A percentile compares a stretch with the other conserved stretches of the same genome.
Conservation (phyloP, 1,140 invertebrate species). For the Solenopsis invicta region DNA sequence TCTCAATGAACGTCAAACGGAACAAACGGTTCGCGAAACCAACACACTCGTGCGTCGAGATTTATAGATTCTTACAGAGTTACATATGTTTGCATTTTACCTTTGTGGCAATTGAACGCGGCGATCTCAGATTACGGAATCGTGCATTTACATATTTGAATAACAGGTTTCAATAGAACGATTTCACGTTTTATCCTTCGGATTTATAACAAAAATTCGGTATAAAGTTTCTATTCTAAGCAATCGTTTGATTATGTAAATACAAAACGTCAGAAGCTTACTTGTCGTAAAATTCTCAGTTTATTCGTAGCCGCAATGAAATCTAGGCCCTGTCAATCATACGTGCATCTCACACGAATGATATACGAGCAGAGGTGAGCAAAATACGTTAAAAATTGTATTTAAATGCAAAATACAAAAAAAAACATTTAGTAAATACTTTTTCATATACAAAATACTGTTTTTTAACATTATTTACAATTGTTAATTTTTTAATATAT, state of each 20-base stretch:
- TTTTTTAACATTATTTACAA: too few relatives aligned
- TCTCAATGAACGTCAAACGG: conserved; percentile 48
- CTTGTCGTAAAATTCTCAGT: not conserved
- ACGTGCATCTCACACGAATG: not conserved
- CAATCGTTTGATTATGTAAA: not conserved
- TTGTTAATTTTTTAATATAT: too few relatives aligned
- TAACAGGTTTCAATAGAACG: not conserved
- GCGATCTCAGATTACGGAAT: not conserved
- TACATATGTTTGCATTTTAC: conserved; percentile 16
- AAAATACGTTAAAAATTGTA: too few relatives aligned
- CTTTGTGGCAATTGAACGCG: not conserved
- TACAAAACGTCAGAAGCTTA: not conserved
- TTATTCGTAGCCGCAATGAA: not conserved
- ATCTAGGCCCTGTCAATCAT: not conserved
- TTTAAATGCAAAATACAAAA: too few relatives aligned
- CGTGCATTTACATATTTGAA: conserved; percentile 1
- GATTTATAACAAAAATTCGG: not conserved
- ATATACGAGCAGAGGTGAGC: too few relatives aligned
- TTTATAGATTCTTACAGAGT: conserved; percentile 10
- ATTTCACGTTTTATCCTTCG: not conserved
- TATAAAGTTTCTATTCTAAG: not conserved
- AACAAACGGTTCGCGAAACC: conserved; percentile 9
- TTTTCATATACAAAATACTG: too few relatives aligned
- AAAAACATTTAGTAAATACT: too few relatives aligned
- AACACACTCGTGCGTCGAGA: conserved; percentile 4